Percentiles rank a stretch among this genome's conserved stretches.
Evolutionary conservation across 1,140 invertebrate genomes (phyloP).

Genomic region (Drosophila subobscura): DNA sequence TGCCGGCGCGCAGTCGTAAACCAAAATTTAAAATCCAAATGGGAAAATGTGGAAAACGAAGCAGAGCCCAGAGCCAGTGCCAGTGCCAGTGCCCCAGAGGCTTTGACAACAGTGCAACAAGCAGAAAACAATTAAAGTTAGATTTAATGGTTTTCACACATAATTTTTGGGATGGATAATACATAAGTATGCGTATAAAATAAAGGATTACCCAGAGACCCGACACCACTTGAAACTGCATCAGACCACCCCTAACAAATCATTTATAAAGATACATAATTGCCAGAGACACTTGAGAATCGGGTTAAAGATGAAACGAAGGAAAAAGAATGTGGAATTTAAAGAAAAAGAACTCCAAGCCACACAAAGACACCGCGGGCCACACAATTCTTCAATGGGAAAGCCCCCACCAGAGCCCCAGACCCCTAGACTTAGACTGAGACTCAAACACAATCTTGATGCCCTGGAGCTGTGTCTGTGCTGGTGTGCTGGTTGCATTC

Average conservation of each 20-base stretch:
- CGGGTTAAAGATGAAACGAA: conserved; percentile 26
- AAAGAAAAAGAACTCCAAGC: conserved; percentile 17
- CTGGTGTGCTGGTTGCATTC: conserved; percentile 30
- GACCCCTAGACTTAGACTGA: too few relatives aligned
- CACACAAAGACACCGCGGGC: conserved; percentile 64
- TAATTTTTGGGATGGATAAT: conserved; percentile 44
- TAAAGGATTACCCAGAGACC: conserved; percentile 58
- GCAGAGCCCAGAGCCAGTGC: conserved; percentile 19
- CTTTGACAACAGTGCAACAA: conserved; percentile 47
- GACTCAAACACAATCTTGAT: too few relatives aligned
- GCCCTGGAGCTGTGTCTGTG: not conserved
- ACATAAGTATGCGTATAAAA: conserved; percentile 50
- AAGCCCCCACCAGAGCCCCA: not conserved
- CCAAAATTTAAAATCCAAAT: conserved; percentile 33
- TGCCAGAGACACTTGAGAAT: conserved; percentile 59
- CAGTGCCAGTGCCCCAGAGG: conserved; percentile 19
- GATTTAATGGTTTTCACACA: conserved; percentile 75
- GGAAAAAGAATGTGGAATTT: conserved; percentile 26
- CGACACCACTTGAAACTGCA: conserved; percentile 6
- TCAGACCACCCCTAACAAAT: conserved; percentile 76
- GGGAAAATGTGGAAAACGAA: conserved; percentile 4
- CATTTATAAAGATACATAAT: conserved; percentile 73
- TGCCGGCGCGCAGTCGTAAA: conserved; percentile 62
- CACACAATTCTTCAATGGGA: conserved; percentile 47
- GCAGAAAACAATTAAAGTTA: conserved; percentile 57